Evolutionary conservation across 2,888 invertebrate species (phyloP).

Genomic region (Troides helena): DNA sequence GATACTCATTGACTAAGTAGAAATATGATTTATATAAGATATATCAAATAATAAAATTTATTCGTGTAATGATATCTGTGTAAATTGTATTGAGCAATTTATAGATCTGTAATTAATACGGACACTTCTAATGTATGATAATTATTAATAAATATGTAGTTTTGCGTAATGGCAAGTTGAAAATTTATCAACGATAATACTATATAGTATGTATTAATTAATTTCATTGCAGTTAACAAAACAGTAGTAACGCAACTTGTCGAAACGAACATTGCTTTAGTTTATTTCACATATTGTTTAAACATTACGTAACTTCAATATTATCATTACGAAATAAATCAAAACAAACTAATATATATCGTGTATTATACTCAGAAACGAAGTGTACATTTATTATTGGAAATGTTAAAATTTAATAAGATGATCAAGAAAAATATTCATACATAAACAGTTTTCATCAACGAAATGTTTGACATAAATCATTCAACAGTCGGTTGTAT

Average conservation of each 20-base stretch:
- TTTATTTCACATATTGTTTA: background rate
- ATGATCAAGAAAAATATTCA: too few species aligned
- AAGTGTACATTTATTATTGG: constrained; percentile 53
- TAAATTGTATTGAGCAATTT: constrained; percentile 10
- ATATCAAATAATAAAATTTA: constrained; percentile 58
- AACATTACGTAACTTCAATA: background rate
- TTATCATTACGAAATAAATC: constrained; percentile 9
- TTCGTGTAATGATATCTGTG: constrained; percentile 43
- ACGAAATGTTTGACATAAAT: background rate
- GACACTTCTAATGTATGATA: constrained; percentile 5
- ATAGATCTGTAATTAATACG: constrained; percentile 6
- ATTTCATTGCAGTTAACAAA: background rate
- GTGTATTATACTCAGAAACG: constrained; percentile 61
- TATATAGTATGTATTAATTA: too few species aligned
- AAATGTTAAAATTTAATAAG: constrained; percentile 24
- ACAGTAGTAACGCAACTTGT: background rate
- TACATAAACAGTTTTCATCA: background rate
- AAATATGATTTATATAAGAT: constrained; percentile 67
- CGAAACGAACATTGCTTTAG: background rate
- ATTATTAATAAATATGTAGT: constrained; percentile 1
- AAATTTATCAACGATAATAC: background rate
- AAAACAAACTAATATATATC: constrained; percentile 33
- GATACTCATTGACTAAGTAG: constrained; percentile 75
- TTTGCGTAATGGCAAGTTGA: background rate
- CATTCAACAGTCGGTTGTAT: too few species aligned